Conservation (phyloP, 2,113 vertebrate species). For the Shinisaurus crocodilurus region DNA sequence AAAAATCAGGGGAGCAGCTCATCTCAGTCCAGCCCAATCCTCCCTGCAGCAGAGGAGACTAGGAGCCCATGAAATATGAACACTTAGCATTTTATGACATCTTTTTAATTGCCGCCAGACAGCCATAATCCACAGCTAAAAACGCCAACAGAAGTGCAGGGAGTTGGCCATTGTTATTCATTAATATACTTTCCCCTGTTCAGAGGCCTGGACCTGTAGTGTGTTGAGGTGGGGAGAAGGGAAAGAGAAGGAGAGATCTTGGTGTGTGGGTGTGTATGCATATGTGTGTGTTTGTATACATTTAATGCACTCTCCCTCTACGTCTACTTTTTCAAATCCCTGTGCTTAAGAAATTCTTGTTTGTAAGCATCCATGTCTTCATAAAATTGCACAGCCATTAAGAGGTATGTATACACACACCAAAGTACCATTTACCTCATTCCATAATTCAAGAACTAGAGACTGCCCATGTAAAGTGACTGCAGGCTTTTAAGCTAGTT, state of each 20-base stretch:
- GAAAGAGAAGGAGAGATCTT: background rate
- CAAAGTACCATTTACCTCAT: background rate
- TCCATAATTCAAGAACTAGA: slow-evolving; percentile 3
- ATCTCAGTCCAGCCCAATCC: slow-evolving; percentile 24
- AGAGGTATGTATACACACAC: background rate
- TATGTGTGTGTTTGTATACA: background rate
- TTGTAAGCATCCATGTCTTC: background rate
- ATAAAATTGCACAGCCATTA: background rate
- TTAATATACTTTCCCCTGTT: slow-evolving; percentile 3
- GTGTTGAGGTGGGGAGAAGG: background rate
- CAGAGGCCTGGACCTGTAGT: background rate
- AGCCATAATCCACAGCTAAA: slow-evolving; percentile 61
- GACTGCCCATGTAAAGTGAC: background rate
- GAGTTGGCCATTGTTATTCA: slow-evolving; percentile 61
- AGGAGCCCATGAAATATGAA: slow-evolving; percentile 53
- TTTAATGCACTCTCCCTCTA: background rate
- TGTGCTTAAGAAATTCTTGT: background rate
- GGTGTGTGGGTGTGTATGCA: background rate
- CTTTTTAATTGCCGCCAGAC: slow-evolving; percentile 70
- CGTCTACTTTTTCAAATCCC: background rate
- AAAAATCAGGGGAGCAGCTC: background rate
- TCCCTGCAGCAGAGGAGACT: background rate
- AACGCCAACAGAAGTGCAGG: slow-evolving; percentile 54
- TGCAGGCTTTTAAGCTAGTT: background rate
- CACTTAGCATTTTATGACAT: slow-evolving; percentile 68